phyloP scores from a whole-genome alignment of 2,888 invertebrate species.

The Fabriciana adippe region DNA sequence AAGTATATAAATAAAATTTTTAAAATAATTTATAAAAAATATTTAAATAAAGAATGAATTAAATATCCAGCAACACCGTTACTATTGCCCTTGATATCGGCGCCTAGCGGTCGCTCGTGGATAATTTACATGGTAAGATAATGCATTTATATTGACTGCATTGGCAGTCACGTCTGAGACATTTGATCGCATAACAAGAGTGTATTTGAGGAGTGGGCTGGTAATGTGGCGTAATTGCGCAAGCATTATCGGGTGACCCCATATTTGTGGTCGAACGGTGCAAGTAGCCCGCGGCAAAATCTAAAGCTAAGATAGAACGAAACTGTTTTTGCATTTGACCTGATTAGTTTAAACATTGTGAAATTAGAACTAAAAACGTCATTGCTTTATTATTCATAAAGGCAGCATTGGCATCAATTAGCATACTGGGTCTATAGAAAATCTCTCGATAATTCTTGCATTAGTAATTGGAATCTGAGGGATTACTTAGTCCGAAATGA shows the following conservation, averaged over 20 bases:
- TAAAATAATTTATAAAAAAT: no score
- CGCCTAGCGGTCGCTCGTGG: constrained; percentile 63
- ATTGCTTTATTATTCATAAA: neutral
- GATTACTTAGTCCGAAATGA: no score
- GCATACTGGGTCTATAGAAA: no score
- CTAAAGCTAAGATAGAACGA: constrained; percentile 22
- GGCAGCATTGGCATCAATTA: neutral
- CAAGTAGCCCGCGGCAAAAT: constrained; percentile 37
- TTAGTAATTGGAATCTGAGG: no score
- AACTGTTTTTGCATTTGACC: constrained; percentile 27
- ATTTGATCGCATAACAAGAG: constrained; percentile 73
- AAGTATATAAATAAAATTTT: neutral
- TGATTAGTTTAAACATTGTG: constrained; percentile 28
- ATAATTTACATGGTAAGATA: constrained; percentile 73
- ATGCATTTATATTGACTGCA: constrained; percentile 64
- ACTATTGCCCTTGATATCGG: constrained; percentile 45
- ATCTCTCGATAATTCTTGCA: no score
- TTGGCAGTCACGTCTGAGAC: constrained; percentile 73
- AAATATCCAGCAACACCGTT: constrained; percentile 34
- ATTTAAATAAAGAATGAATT: constrained; percentile 10
- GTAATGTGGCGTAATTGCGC: constrained; percentile 75
- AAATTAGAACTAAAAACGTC: neutral
- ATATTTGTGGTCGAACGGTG: constrained; percentile 67
- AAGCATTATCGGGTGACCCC: constrained; percentile 78
- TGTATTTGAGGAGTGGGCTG: constrained; percentile 60